A percentile compares a stretch with the other conserved stretches of the same genome.
Conservation (phyloP, 2,888 invertebrate species). For the Hypselothyrea guttata region DNA sequence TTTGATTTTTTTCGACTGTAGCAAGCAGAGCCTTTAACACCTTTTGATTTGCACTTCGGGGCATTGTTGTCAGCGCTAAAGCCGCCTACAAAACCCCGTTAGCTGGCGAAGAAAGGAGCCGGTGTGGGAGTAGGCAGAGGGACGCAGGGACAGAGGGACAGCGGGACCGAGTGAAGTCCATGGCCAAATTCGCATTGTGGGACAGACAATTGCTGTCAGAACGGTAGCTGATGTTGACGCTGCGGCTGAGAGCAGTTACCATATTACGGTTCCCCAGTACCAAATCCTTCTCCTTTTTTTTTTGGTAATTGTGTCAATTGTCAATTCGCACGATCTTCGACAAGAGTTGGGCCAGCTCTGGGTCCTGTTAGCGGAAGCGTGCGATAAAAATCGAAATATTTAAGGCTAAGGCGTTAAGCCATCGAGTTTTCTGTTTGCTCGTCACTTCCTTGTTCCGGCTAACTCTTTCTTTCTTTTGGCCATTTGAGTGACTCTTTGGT, state of each 20-base stretch:
- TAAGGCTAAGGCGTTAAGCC: slow-evolving; percentile 31
- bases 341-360: slow-evolving; percentile 11
- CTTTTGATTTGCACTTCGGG: slow-evolving; percentile 32
- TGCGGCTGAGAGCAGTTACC: slow-evolving; percentile 9
- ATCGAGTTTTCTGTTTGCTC: slow-evolving; percentile 18
- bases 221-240: slow-evolving; percentile 37
- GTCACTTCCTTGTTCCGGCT: slow-evolving; percentile 45
- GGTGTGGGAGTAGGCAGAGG: slow-evolving; percentile 8
- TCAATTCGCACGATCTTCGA: slow-evolving; percentile 64
- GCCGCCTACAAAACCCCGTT: slow-evolving; percentile 63
- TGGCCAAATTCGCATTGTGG: slow-evolving; percentile 34
- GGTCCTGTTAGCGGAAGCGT: slow-evolving; percentile 41
- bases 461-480: slow-evolving; percentile 57
- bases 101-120: slow-evolving; percentile 17
- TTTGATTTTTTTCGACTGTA: slow-evolving; percentile 39
- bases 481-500: slow-evolving; percentile 61
- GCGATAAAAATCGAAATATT: slow-evolving; percentile 48
- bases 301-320: slow-evolving; percentile 70
- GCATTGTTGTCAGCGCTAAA: slow-evolving; percentile 50
- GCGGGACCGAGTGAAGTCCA: slow-evolving; percentile 13
- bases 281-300: slow-evolving; percentile 2
- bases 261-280: slow-evolving; percentile 18
- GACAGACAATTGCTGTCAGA: slow-evolving; percentile 65
- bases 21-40: slow-evolving; percentile 62
- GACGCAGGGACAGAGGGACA: slow-evolving; percentile 1